Conservation (phyloP, 2,113 vertebrate genomes). For the Hypocryptadius cinnamomeus region DNA sequence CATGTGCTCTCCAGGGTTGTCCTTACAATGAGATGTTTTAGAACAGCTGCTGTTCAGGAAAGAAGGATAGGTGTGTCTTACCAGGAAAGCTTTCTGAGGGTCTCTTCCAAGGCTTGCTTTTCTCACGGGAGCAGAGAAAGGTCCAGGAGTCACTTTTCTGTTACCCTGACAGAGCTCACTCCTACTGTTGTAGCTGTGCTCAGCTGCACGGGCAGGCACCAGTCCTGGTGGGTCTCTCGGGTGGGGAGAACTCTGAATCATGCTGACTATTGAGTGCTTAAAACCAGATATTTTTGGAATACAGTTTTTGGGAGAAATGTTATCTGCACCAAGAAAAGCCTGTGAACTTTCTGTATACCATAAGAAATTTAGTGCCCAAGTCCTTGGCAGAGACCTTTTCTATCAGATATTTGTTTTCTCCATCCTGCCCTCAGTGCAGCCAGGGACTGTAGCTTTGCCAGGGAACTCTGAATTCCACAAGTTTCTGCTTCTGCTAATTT, state of each 20-base stretch:
- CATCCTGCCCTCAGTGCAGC: not conserved
- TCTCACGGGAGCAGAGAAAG: not conserved
- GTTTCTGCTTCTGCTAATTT: not conserved
- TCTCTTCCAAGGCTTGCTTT: not conserved
- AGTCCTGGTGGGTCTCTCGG: not conserved
- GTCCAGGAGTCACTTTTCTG: not conserved
- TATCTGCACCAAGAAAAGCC: not conserved
- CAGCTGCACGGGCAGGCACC: not conserved
- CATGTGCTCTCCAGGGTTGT: not conserved
- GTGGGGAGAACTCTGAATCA: not conserved
- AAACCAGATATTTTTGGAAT: not conserved
- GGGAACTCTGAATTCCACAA: not conserved
- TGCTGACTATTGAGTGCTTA: not conserved
- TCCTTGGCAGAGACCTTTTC: not conserved
- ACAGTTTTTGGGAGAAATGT: not conserved
- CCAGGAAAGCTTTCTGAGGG: not conserved
- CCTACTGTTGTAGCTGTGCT: not conserved
- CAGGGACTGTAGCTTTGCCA: not conserved
- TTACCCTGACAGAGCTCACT: not conserved
- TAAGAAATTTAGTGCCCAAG: not conserved
- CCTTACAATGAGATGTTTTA: not conserved
- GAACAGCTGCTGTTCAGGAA: not conserved
- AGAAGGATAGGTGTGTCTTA: not conserved
- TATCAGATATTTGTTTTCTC: not conserved
- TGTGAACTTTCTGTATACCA: accelerated